Conservation (phyloP, 2,113 vertebrate species). For the Thomomys bottae region DNA sequence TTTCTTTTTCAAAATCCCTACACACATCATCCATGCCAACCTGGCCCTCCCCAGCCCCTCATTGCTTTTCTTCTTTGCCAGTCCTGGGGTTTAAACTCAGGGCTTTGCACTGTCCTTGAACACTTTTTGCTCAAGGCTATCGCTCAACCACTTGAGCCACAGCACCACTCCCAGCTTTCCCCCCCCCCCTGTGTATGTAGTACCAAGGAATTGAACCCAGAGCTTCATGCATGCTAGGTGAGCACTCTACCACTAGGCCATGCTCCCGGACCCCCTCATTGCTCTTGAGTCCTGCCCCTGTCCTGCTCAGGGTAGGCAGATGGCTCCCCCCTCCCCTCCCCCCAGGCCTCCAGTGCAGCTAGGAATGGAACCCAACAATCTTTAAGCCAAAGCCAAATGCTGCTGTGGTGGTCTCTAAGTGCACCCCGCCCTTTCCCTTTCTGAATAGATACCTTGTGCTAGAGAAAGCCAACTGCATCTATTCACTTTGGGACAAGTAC, state of each 20-base stretch:
- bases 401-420: neutral
- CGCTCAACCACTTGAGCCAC: too few species aligned
- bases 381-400: neutral
- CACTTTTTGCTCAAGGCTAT: too few species aligned
- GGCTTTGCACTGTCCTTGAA: too few species aligned
- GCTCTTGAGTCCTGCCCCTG: neutral
- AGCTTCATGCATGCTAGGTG: too few species aligned
- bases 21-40: neutral
- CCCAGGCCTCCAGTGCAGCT: accelerated
- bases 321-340: too few species aligned
- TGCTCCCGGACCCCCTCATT: too few species aligned
- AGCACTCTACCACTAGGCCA: too few species aligned
- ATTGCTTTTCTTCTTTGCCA: too few species aligned
- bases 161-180: too few species aligned
- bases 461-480: conserved; percentile 42
- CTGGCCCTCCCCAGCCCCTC: neutral
- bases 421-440: conserved; percentile 2
- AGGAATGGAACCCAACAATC: neutral
- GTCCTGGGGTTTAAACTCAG: too few species aligned
- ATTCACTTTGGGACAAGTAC: neutral
- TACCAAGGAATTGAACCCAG: too few species aligned
- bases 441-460: neutral
- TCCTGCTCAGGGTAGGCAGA: neutral
- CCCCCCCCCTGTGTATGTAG: too few species aligned
- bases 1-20: neutral